Conservation (phyloP, 2,113 vertebrate species). For the Dicentrarchus labrax region DNA sequence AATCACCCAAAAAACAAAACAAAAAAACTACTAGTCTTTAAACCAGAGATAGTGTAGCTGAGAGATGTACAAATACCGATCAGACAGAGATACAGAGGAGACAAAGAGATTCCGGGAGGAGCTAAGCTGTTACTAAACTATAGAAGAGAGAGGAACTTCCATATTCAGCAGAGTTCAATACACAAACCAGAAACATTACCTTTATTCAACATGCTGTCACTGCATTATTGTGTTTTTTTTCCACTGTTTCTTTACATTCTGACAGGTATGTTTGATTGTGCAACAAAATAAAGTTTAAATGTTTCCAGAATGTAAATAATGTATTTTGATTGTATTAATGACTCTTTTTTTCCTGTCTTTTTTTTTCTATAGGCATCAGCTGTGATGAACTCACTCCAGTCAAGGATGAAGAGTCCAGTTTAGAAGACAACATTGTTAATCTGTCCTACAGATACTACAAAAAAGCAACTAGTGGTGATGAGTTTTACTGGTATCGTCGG, state of each 20-base stretch:
- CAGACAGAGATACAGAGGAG: no score
- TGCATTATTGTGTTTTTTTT: background rate
- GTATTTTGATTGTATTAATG: no score
- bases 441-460: conserved; percentile 1
- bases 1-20: no score
- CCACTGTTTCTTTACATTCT: accelerated
- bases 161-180: no score
- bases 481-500: conserved; percentile 52
- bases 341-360: no score
- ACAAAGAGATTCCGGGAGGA: conserved; percentile 6
- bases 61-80: background rate
- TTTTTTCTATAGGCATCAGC: background rate
- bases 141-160: conserved; percentile 12
- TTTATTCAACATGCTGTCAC: no score
- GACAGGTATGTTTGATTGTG: background rate
- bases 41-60: background rate
- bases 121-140: conserved; percentile 6
- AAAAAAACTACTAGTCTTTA: no score
- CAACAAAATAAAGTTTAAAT: no score
- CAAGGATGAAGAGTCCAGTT: background rate
- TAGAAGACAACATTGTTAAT: conserved; percentile 7
- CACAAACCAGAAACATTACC: no score
- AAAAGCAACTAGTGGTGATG: accelerated
- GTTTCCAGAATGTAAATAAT: background rate
- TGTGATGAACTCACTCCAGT: conserved; percentile 18